Percentiles rank a stretch among this genome's conserved stretches.
Evolutionary conservation across 2,797 vertebrate genomes (phyloP).

Genomic region (Myotis vivesi): DNA sequence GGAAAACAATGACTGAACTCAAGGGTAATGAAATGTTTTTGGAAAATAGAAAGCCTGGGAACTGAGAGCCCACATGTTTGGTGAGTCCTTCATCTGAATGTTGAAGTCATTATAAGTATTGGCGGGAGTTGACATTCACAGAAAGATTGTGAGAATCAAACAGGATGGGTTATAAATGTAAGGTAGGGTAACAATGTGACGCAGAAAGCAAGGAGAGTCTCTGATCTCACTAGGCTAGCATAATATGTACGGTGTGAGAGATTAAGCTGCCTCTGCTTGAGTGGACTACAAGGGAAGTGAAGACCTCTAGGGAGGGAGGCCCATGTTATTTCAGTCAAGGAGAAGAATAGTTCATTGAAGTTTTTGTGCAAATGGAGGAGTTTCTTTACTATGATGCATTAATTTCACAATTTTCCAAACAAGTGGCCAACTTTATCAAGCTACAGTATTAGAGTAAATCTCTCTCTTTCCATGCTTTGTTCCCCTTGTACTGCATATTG

Average conservation of each 20-base stretch:
- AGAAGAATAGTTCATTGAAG: not conserved
- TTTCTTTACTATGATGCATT: not conserved
- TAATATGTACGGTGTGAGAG: not conserved
- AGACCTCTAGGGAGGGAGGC: not conserved
- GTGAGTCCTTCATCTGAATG: not conserved
- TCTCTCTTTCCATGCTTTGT: not conserved
- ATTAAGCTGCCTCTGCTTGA: not conserved
- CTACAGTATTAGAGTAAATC: not conserved
- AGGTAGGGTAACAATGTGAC: not conserved
- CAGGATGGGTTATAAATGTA: not conserved
- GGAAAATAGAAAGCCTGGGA: not conserved
- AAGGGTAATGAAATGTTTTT: not conserved
- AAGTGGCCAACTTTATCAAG: not conserved
- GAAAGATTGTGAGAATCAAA: not conserved
- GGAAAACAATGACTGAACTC: not conserved
- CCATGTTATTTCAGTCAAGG: not conserved
- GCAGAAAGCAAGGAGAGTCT: not conserved
- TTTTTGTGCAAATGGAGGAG: not conserved
- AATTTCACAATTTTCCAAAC: not conserved
- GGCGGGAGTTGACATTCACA: not conserved
- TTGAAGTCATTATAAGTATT: not conserved
- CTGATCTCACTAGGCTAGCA: not conserved
- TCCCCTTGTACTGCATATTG: too few species aligned
- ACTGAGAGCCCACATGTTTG: not conserved
- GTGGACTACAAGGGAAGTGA: rapidly evolving